Evolutionary conservation across 2,888 invertebrate genomes (phyloP).

Genomic region (Scotopteryx bipunctaria): DNA sequence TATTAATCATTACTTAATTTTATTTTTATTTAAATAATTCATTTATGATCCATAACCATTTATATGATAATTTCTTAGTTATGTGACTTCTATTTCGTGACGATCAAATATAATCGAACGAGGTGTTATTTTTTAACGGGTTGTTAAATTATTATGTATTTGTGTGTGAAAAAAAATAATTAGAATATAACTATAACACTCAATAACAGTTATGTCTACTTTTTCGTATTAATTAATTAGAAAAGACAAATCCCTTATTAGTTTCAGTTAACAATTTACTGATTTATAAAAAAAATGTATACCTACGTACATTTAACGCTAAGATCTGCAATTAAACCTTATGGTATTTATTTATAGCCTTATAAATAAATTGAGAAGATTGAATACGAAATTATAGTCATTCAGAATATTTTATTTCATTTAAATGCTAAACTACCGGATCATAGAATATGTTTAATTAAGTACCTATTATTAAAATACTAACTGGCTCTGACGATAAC

Average conservation of each 20-base stretch:
- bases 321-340: conserved; percentile 17
- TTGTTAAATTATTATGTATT: no score
- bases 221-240: no score
- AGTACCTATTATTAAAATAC: conserved; percentile 3
- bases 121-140: conserved; percentile 1
- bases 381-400: conserved; percentile 35
- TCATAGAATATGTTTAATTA: conserved; percentile 34
- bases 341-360: conserved; percentile 22
- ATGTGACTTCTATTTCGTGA: neutral
- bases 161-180: no score
- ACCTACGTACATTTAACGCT: no score
- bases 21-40: conserved; percentile 3
- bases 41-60: conserved; percentile 1
- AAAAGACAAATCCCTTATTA: no score
- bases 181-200: no score
- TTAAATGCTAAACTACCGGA: conserved; percentile 42
- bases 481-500: conserved; percentile 5
- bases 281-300: no score
- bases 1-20: conserved; percentile 10
- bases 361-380: conserved; percentile 28
- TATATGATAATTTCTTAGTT: neutral
- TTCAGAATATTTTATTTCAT: conserved; percentile 36
- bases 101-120: neutral
- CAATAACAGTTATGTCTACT: no score
- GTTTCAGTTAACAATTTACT: no score